Conservation (phyloP, 2,797 vertebrate species). For the Enteromius unitaeniatus region DNA sequence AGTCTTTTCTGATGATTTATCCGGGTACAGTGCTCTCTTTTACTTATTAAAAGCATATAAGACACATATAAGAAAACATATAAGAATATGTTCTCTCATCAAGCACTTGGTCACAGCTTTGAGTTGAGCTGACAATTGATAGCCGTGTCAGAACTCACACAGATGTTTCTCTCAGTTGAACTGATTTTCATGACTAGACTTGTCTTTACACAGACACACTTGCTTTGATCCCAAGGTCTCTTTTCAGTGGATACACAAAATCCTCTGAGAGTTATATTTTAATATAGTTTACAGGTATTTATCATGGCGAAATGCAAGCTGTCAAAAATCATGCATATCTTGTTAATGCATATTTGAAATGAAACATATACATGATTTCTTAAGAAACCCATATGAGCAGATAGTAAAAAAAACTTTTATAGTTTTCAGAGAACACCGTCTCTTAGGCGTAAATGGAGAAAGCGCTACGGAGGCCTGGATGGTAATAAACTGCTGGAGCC, state of each 20-base stretch:
- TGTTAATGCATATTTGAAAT: neutral
- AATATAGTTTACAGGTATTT: neutral
- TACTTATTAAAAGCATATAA: too few species aligned
- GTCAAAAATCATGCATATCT: neutral
- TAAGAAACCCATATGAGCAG: neutral
- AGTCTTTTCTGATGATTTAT: neutral
- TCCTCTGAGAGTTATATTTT: neutral
- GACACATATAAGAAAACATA: too few species aligned
- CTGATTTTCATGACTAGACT: slow-evolving; percentile 55
- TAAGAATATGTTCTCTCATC: neutral
- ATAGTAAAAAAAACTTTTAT: slow-evolving; percentile 6
- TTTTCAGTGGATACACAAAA: slow-evolving; percentile 21
- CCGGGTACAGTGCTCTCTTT: neutral
- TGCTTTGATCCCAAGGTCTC: slow-evolving; percentile 22
- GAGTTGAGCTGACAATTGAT: slow-evolving; percentile 26
- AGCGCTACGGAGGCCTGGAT: slow-evolving; percentile 76
- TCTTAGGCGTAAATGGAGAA: slow-evolving; percentile 78
- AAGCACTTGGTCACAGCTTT: slow-evolving; percentile 21
- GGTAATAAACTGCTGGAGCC: slow-evolving; percentile 79
- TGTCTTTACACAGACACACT: slow-evolving; percentile 30
- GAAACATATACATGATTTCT: neutral
- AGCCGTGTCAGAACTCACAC: slow-evolving; percentile 24
- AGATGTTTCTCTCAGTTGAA: slow-evolving; percentile 27
- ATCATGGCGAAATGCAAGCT: neutral
- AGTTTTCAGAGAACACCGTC: slow-evolving; percentile 79